phyloP scores from a whole-genome alignment of 2,888 invertebrate genomes.

The Gastracanthus pulcherrimus region DNA sequence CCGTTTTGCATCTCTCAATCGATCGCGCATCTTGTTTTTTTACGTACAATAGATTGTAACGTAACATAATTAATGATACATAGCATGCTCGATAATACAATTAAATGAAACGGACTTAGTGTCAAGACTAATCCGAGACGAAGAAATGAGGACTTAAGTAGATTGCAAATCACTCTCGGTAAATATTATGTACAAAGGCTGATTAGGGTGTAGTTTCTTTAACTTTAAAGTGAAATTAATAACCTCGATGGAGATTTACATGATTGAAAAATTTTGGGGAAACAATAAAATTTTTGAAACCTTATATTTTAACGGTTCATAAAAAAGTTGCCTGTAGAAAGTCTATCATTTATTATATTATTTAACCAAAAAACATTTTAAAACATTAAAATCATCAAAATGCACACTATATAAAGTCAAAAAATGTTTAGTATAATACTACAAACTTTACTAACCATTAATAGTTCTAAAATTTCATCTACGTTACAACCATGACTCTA shows the following conservation, averaged over 20 bases:
- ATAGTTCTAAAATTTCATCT: no score
- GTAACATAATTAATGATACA: conserved; percentile 41
- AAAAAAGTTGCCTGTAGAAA: no score
- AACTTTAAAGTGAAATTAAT: not conserved
- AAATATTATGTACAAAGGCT: conserved; percentile 61
- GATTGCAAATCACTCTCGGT: conserved; percentile 72
- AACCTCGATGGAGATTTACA: conserved; percentile 56
- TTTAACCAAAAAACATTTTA: not conserved
- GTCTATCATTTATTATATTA: no score
- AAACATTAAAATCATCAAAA: conserved; percentile 1
- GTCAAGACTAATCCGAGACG: conserved; percentile 59
- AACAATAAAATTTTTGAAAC: no score
- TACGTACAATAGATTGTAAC: not conserved
- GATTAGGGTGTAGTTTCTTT: conserved; percentile 53
- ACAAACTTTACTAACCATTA: not conserved
- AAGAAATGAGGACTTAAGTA: conserved; percentile 69
- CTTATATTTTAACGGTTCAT: no score
- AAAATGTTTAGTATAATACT: not conserved
- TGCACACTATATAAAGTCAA: not conserved
- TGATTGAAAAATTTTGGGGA: no score
- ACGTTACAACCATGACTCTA: no score
- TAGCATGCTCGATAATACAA: conserved; percentile 36
- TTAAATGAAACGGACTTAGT: conserved; percentile 30
- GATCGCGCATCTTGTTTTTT: not conserved
- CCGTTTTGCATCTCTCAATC: not conserved